Evolutionary conservation across 2,888 invertebrate genomes (phyloP).

Genomic region (Tenthredo notha): DNA sequence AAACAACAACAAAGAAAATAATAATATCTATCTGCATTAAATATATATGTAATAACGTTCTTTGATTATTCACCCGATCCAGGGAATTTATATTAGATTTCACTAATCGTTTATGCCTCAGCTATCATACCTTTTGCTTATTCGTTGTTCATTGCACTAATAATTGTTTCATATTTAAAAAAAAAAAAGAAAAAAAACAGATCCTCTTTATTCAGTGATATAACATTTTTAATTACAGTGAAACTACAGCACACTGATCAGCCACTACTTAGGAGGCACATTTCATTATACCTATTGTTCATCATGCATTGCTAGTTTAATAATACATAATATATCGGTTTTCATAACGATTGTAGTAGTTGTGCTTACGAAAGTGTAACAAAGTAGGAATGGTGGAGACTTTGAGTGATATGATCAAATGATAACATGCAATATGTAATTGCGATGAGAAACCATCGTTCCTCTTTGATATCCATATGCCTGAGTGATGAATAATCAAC

Average conservation of each 20-base stretch:
- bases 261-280: conserved; percentile 75
- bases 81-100: conserved; percentile 9
- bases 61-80: neutral
- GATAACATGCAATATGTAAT: neutral
- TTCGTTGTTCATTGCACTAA: conserved; percentile 50
- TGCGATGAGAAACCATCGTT: neutral
- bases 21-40: neutral
- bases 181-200: neutral
- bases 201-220: conserved; percentile 64
- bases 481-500: neutral
- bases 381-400: neutral
- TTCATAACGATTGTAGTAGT: conserved; percentile 30
- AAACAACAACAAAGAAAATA: too few relatives aligned
- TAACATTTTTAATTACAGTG: conserved; percentile 75
- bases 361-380: conserved; percentile 23
- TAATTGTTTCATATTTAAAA: neutral
- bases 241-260: conserved; percentile 78
- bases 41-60: neutral
- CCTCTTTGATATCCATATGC: conserved; percentile 28
- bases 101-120: conserved; percentile 18
- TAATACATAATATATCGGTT: conserved; percentile 2
- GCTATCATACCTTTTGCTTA: conserved; percentile 45
- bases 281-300: conserved; percentile 71
- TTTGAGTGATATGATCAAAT: neutral
- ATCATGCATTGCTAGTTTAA: conserved; percentile 61